These are phyloP conservation scores for Gymnobelideus leadbeateri DNA, from an alignment of 2,113 vertebrate genomes.

Conservation along the genomic window DNA sequence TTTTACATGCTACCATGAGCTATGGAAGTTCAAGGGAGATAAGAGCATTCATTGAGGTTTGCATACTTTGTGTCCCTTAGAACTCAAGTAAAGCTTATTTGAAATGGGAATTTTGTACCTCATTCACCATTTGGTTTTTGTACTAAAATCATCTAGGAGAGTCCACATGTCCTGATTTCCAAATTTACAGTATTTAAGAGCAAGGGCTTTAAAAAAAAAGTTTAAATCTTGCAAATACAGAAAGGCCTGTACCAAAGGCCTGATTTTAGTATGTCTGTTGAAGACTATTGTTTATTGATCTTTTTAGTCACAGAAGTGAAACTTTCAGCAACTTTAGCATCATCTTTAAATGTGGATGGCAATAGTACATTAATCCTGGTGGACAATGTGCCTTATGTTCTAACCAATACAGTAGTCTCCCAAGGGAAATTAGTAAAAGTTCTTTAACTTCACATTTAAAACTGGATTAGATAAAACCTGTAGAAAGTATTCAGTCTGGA, in stretches of 20 bases:
- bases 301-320: neutral
- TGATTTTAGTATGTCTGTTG: conserved; percentile 23
- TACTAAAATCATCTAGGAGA: neutral
- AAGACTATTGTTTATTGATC: neutral
- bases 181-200: neutral
- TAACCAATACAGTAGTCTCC: conserved; percentile 14
- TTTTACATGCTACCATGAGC: neutral
- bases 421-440: neutral
- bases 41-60: neutral
- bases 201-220: neutral
- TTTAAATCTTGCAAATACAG: conserved; percentile 41
- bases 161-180: neutral
- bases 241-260: neutral
- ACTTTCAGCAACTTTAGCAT: conserved; percentile 11
- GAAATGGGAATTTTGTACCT: neutral
- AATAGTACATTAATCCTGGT: neutral
- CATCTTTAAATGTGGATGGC: conserved; percentile 28
- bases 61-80: neutral
- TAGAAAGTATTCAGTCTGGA: conserved; percentile 31
- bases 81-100: neutral
- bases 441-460: conserved; percentile 44
- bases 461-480: conserved; percentile 42
- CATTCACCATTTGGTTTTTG: neutral
- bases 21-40: neutral
- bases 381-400: neutral